Evolutionary conservation across 2,113 vertebrate genomes (phyloP).

Genomic region (Dendrocopos noguchii): DNA sequence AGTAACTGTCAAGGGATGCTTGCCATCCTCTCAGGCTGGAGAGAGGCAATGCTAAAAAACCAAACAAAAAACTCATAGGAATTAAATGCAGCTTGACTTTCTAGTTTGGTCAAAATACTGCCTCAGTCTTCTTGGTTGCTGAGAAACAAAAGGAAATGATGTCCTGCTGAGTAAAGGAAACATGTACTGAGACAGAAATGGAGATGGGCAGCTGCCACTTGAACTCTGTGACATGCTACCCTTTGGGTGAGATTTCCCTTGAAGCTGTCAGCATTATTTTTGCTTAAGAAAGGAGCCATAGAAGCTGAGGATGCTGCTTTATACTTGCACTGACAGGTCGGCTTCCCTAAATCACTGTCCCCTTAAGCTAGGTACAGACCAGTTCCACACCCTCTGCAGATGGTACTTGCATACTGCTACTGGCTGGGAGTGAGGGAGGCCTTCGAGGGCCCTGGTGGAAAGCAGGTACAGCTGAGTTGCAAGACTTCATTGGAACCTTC

Average conservation of each 20-base stretch:
- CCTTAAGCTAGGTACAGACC: neutral
- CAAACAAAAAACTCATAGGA: neutral
- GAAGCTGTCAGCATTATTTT: neutral
- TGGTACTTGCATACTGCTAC: neutral
- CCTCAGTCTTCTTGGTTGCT: neutral
- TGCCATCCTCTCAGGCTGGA: neutral
- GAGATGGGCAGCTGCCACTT: neutral
- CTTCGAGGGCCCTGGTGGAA: neutral
- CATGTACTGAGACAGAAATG: neutral
- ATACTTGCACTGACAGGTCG: neutral
- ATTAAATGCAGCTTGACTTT: neutral
- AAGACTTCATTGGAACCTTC: neutral
- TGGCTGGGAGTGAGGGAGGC: neutral
- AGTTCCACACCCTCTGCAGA: neutral
- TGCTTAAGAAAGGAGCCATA: neutral
- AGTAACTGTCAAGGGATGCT: neutral
- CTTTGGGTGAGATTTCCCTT: neutral
- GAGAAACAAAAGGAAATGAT: neutral
- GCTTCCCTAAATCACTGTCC: neutral
- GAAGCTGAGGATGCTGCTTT: neutral
- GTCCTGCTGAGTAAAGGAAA: constrained; percentile 7
- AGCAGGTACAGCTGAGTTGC: neutral
- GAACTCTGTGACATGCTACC: neutral
- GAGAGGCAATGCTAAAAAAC: neutral
- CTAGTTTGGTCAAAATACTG: neutral